Base-by-base conservation (phyloP, 2,113 vertebrate genomes). In the Toxostoma redivivum region DNA sequence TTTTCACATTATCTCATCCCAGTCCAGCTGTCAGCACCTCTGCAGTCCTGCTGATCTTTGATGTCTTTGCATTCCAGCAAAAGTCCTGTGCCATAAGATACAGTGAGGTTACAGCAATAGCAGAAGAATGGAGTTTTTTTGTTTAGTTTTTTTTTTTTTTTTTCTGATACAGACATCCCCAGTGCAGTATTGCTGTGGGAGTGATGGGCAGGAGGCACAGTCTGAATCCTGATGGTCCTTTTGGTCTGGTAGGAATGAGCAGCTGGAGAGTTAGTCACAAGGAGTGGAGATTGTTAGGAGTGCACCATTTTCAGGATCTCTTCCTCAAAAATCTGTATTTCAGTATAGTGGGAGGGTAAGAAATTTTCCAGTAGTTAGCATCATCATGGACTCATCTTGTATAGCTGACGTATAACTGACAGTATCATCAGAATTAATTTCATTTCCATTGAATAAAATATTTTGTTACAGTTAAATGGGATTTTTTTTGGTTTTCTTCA, bases 1-100 rank as follows among this genome's bases (percentile, higher is more conserved):
- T 94, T 86, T 92, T 92, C 44, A n/a, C 12, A 1, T 81, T 74
- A 48, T 90, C 60, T 90, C 51, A 65, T 66, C 38, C 56, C 48
- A 66, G 38, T 40, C 78, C 50, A 54, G 38, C 86, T 92, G 74
- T 90, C 87, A 92, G 38, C 51, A 71, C 38, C 35, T 70, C 78
- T 74, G 48, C 62, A 71, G 60, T 80, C 81, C 64, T 83, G 54
- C 9, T 88, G 45, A 37, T 66, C 76, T 80, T 84, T 72, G 47
- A 12, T 25, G 31, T 80, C 76, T 80, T 51, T 82, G 17, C 15
- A 30, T 64, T 81, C 35, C 60, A 88, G 56, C 25, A 73, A 23
- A 37, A 2, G 5, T 27, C 5, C 1, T 50, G 25, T 79, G 50
- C 57, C 2, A 0, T 9, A 25, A 57, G 48, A 25, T 16, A 19